Percentiles rank a stretch among this genome's conserved stretches.
Evolutionary conservation across 2,888 invertebrate genomes (phyloP).

Genomic region (Polymixis lichenea): DNA sequence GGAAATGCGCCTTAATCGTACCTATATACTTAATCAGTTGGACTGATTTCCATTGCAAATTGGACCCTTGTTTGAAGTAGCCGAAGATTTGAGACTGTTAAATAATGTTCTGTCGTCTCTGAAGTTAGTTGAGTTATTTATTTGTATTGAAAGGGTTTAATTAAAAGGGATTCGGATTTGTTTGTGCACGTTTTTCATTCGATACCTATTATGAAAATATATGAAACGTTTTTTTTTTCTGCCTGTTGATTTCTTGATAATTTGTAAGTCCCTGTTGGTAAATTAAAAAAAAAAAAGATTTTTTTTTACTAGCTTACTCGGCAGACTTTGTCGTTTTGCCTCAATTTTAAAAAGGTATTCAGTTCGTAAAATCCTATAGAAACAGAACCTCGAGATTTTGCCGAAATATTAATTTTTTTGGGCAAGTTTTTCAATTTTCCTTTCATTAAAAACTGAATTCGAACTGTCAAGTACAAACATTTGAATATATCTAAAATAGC

Average conservation of each 20-base stretch:
- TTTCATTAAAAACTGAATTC: background rate
- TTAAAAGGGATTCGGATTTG: background rate
- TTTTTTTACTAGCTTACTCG: too few relatives aligned
- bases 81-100: constrained; percentile 42
- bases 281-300: too few relatives aligned
- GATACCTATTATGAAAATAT: background rate
- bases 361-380: background rate
- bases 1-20: constrained; percentile 10
- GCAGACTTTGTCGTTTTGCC: too few relatives aligned
- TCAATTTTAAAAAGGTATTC: too few relatives aligned
- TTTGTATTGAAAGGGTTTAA: constrained; percentile 44
- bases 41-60: constrained; percentile 71
- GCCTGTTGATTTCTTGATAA: background rate
- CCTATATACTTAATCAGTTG: constrained; percentile 43
- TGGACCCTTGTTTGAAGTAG: constrained; percentile 61
- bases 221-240: too few relatives aligned
- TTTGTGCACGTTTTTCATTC: background rate
- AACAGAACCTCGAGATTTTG: background rate
- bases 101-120: constrained; percentile 36
- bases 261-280: too few relatives aligned
- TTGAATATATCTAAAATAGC: background rate
- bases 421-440: background rate
- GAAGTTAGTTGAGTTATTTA: constrained; percentile 54
- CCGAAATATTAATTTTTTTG: too few relatives aligned
- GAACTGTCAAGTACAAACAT: background rate